phyloP scores from a whole-genome alignment of 2,888 invertebrate genomes.

The Subacronicta megacephala region DNA sequence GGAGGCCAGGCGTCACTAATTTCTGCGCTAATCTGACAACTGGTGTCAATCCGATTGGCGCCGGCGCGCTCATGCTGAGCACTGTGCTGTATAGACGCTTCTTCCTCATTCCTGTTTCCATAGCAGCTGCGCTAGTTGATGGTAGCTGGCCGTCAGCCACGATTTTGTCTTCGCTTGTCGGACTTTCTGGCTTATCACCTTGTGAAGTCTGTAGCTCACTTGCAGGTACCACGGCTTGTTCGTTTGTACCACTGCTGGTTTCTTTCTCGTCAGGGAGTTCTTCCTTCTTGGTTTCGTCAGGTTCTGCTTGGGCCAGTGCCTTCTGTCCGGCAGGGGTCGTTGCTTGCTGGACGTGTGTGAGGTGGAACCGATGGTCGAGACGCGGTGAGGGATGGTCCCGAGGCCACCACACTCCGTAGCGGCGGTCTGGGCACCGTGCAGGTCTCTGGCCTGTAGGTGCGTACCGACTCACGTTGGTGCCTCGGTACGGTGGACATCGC shows the following conservation, averaged over 20 bases:
- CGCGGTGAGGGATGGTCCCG: slow-evolving; percentile 73
- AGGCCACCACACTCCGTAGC: slow-evolving; percentile 81
- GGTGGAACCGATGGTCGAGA: slow-evolving; percentile 70
- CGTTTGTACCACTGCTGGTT: slow-evolving; percentile 48
- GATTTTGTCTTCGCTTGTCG: slow-evolving; percentile 62
- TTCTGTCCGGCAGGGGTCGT: slow-evolving; percentile 39
- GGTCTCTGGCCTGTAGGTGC: slow-evolving; percentile 81
- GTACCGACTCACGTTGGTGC: slow-evolving; percentile 82
- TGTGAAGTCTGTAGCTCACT: slow-evolving; percentile 55
- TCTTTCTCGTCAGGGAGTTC: slow-evolving; percentile 52
- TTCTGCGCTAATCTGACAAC: slow-evolving; percentile 79
- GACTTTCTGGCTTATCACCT: slow-evolving; percentile 60
- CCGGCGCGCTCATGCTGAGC: slow-evolving; percentile 83
- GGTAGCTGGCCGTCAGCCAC: slow-evolving; percentile 72
- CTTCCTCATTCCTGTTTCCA: slow-evolving; percentile 73
- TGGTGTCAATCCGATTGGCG: slow-evolving; percentile 71
- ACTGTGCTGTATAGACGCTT: slow-evolving; percentile 89
- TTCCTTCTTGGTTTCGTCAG: slow-evolving; percentile 55
- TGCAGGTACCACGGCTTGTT: slow-evolving; percentile 45
- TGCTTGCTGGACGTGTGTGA: slow-evolving; percentile 57
- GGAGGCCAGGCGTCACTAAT: slow-evolving; percentile 76
- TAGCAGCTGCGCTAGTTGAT: slow-evolving; percentile 75
- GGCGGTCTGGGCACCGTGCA: slow-evolving; percentile 73
- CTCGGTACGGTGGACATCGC: slow-evolving; percentile 80
- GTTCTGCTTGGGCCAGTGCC: slow-evolving; percentile 50